A percentile compares a stretch with the other conserved stretches of the same genome.
Conservation (phyloP, 1,140 invertebrate species). For the Lepidurus packardi region DNA sequence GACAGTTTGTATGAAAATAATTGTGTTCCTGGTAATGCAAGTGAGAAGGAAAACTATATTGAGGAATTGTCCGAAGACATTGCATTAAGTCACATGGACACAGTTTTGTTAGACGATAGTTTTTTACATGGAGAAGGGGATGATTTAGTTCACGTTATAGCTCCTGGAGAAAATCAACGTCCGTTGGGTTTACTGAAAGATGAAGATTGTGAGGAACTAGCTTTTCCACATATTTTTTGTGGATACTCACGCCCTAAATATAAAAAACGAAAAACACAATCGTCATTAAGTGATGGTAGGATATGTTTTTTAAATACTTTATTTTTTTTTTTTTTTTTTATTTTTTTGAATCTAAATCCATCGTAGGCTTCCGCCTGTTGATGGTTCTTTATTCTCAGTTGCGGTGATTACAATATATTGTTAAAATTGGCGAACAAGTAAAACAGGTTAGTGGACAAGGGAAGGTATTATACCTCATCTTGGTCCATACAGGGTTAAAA, state of each 20-base stretch:
- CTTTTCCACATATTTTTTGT: background rate
- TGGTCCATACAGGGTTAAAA: too few relatives aligned
- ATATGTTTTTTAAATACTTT: background rate
- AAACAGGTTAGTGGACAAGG: too few relatives aligned
- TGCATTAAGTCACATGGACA: background rate
- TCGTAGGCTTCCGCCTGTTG: too few relatives aligned
- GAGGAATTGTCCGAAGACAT: background rate
- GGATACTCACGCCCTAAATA: constrained; percentile 5
- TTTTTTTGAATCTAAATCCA: too few relatives aligned
- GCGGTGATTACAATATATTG: too few relatives aligned
- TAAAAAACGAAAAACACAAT: background rate
- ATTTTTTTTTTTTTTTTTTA: too few relatives aligned
- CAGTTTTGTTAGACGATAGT: constrained; percentile 1
- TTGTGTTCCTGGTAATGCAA: background rate
- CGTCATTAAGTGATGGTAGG: background rate
- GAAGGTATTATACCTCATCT: too few relatives aligned
- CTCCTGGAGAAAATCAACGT: background rate
- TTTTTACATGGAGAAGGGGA: background rate
- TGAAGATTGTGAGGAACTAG: background rate
- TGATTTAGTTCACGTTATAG: background rate
- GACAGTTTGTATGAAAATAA: background rate
- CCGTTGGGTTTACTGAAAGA: background rate
- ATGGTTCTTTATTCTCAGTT: too few relatives aligned
- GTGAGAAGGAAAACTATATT: background rate
- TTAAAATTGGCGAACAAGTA: too few relatives aligned